Base-by-base conservation (phyloP, 2,888 invertebrate genomes). In the Drosophila helvetica region DNA sequence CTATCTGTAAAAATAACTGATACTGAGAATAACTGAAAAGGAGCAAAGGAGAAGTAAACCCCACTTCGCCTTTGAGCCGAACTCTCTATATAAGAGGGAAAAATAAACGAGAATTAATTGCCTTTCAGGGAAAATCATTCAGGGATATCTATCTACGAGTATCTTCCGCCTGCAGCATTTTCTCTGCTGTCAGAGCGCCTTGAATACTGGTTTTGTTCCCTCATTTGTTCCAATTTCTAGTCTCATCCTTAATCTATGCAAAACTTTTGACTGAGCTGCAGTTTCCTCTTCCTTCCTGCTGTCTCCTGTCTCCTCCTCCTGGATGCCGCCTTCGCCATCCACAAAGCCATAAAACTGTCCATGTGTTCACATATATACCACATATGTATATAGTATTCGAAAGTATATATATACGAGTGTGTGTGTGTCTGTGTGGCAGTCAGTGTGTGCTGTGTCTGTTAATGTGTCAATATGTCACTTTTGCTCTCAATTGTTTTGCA, bases 381-480 rank as follows among this genome's bases (percentile, higher is more conserved):
- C 5, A 33, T 15, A 19, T 19, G n/a, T n/a, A 19, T 19, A 19
- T 19, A 22, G 12, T 6, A 18, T 3, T 18, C 10, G 33, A 6
- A 33, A 2, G 64, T 46, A 4, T 60, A 45, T 30, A 46, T 46
- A 47, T 27, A 25, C 18, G 22, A 22, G 17, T 12, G 65, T 10
- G 47, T 53, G 43, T 66, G 22, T 25, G 43, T 48, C 33, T 55
- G 12, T 65, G 63, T 66, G 22, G 22, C 22, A 22, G 22, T 22
- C 22, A 22, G 17, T 12, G 56, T 10, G 47, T 53, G 43, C 22
- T 53, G 43, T 5, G 22, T 22, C 22, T 76, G 78, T 86, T 80
- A 82, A 82, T 78, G 81, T 86, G 83, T 82, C 82, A 82, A 80
- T 80, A 76, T 83, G 80, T 80, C 84, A 78, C 84, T 84, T 77